Conservation (phyloP, 2,113 vertebrate genomes). For the Mobula birostris region DNA sequence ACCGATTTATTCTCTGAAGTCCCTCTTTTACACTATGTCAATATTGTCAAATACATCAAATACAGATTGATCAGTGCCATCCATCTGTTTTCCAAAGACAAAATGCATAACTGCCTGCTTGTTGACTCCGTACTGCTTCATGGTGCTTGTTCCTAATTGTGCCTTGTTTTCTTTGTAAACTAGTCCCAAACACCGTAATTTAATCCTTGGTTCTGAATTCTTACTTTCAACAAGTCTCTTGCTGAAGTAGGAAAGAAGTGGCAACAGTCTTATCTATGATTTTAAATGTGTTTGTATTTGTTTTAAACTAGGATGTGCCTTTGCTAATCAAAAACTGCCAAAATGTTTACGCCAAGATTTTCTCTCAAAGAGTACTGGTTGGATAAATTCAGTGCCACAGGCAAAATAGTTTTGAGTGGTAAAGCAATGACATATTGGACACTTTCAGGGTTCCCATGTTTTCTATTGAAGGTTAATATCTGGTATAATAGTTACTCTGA, state of each 20-base stretch:
- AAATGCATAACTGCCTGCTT: not conserved
- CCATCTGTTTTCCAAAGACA: not conserved
- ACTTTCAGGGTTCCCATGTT: not conserved
- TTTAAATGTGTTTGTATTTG: conserved; percentile 18
- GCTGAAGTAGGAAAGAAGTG: conserved; percentile 22
- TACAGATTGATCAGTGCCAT: not conserved
- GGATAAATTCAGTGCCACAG: conserved; percentile 13
- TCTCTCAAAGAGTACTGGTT: not conserved
- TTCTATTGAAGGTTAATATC: not conserved
- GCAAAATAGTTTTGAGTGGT: not conserved
- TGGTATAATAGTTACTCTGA: not conserved
- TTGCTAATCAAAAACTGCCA: conserved; percentile 28
- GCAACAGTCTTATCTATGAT: not conserved
- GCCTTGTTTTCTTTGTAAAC: conserved; percentile 21
- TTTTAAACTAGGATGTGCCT: conserved; percentile 9
- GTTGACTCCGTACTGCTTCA: not conserved
- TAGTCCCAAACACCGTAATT: not conserved
- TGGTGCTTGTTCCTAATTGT: not conserved
- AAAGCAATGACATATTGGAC: not conserved
- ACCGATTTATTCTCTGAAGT: not conserved
- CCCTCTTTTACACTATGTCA: not conserved
- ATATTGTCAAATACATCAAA: not conserved
- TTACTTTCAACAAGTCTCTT: not conserved
- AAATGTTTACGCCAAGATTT: not conserved
- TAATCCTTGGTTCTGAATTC: conserved; percentile 15